phyloP scores from a whole-genome alignment of 2,797 vertebrate species.

The Thunnus albacares region DNA sequence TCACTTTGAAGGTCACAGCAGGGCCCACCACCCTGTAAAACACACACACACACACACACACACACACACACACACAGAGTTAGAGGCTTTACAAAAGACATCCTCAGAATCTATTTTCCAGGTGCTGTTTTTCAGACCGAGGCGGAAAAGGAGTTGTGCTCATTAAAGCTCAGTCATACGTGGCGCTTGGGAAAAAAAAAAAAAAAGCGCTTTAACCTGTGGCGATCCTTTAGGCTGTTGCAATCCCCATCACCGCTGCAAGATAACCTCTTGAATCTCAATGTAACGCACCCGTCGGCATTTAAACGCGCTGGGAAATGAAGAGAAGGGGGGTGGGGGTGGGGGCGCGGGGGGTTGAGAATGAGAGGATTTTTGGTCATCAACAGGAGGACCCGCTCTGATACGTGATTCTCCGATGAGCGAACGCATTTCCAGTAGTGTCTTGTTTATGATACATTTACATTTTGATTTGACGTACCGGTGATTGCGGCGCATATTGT shows the following conservation, averaged over 20 bases:
- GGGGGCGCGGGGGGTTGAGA: background rate
- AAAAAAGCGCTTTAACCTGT: constrained; percentile 52
- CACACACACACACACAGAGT: constrained; percentile 39
- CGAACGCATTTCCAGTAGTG: constrained; percentile 2
- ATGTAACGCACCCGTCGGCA: constrained; percentile 58
- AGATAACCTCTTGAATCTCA: constrained; percentile 76
- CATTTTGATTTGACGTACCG: constrained; percentile 47
- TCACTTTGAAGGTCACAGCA: constrained; percentile 95
- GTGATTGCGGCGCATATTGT: constrained; percentile 20
- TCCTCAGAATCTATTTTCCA: constrained; percentile 36
- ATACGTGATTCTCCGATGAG: constrained; percentile 29
- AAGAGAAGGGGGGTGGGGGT: constrained; percentile 3
- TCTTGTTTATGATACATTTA: constrained; percentile 25
- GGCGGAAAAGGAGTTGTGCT: constrained; percentile 33
- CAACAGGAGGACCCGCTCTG: constrained; percentile 26
- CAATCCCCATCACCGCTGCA: constrained; percentile 52
- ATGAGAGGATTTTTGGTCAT: constrained; percentile 31
- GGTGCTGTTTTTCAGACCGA: constrained; percentile 37
- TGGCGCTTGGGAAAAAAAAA: constrained; percentile 2
- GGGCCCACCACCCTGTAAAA: constrained; percentile 91
- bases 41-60: constrained; percentile 60
- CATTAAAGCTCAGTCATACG: constrained; percentile 64
- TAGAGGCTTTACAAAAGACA: constrained; percentile 46
- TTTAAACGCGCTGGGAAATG: constrained; percentile 58
- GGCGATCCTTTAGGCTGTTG: constrained; percentile 62